A percentile compares a stretch with the other conserved stretches of the same genome.
Evolutionary conservation across 2,888 invertebrate species (phyloP).

Genomic region (Schizotus pectinicornis): DNA sequence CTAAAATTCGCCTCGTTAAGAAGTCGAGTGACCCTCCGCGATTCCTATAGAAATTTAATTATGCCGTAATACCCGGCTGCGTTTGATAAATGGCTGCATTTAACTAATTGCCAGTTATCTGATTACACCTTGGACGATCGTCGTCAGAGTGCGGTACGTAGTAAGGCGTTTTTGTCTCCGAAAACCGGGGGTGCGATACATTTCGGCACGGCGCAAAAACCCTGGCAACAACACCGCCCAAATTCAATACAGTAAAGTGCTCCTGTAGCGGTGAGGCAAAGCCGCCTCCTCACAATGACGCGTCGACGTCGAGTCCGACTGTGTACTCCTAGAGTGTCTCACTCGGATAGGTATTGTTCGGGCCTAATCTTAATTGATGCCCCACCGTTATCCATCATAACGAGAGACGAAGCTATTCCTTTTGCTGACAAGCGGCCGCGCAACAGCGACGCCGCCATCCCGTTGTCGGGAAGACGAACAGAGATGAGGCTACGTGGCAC

Average conservation of each 20-base stretch:
- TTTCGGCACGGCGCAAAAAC: constrained; percentile 51
- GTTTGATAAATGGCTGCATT: constrained; percentile 58
- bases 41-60: constrained; percentile 57
- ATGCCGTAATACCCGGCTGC: constrained; percentile 54
- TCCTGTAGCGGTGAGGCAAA: constrained; percentile 39
- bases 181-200: constrained; percentile 40
- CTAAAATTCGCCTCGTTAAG: too few relatives aligned
- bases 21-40: constrained; percentile 46
- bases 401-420: constrained; percentile 52
- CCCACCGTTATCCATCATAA: constrained; percentile 59
- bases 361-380: constrained; percentile 60
- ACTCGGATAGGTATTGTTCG: constrained; percentile 57
- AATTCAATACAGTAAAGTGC: constrained; percentile 61
- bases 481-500: constrained; percentile 41
- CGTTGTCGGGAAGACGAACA: constrained; percentile 15
- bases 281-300: constrained; percentile 16
- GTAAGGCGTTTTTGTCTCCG: constrained; percentile 38
- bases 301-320: constrained; percentile 26
- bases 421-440: constrained; percentile 49
- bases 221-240: constrained; percentile 47
- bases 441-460: constrained; percentile 14
- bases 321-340: constrained; percentile 34
- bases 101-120: constrained; percentile 58
- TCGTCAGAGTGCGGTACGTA: constrained; percentile 33
- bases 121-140: constrained; percentile 53